Base-by-base conservation (phyloP, 2,113 vertebrate species). In the Pseudorectes ferrugineus region DNA sequence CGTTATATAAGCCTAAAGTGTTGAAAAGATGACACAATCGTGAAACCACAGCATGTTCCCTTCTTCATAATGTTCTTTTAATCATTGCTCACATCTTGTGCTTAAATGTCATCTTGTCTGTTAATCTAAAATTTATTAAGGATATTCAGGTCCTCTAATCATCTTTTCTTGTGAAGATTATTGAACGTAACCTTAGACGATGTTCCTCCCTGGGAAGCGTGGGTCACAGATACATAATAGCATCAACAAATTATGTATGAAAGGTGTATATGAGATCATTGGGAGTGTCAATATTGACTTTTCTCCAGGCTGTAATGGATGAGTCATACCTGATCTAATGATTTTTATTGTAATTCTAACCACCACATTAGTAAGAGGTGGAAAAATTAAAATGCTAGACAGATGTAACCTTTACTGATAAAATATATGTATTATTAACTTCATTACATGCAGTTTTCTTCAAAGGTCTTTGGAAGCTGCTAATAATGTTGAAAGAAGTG, bases 271-370 rank as follows among this genome's bases (percentile, higher is more conserved):
- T 91, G 91, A 96, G 81, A 93, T 92, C 57, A 73, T 52, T 84
- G 90, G 35, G 49, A 92, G 46, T 95, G 88, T 93, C 96, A 96
- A 92, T 97, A 96, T 92, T 95, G 96, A 95, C 94, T 96, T 95
- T 96, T 93, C 77, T 95, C 40, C 29, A 78, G 46, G 19, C 46
- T 84, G 55, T 93, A 93, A 89, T 88, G 81, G 88, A 90, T 96
- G 96, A 96, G 67, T 92, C 81, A 95, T 86, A 92, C 40, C 49
- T 86, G 57, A 92, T 78, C 61, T 93, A 89, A 96, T 52, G 46
- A 86, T 93, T 96, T 92, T 92, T 89, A 88, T 88, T 87, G 74
- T 78, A 86, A 74, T 93, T 92, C 36, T 87, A 91, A 70, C 57
- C 14, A 81, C 35, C 14, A 63, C 57, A 79, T 78, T 91, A 94